Conservation (phyloP, 1,140 invertebrate genomes). For the Sycophila sp. region DNA sequence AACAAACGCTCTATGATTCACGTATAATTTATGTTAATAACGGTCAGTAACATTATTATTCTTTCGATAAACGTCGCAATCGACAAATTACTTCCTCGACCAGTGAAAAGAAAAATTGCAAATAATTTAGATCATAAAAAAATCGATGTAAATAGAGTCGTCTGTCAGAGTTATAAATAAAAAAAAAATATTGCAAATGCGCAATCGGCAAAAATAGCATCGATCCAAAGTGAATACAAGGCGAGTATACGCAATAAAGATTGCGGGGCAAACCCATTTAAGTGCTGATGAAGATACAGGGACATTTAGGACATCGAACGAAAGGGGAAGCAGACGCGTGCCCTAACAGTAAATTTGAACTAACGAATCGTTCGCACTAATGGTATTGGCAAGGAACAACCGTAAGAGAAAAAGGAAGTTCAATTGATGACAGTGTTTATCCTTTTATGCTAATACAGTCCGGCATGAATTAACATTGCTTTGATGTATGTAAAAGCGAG, state of each 20-base stretch:
- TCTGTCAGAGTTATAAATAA: too few relatives aligned
- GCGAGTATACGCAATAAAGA: too few relatives aligned
- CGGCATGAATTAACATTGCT: not conserved
- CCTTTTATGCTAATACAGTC: slow-evolving; percentile 13
- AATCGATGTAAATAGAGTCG: not conserved
- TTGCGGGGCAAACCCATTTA: not conserved
- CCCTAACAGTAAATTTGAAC: not conserved
- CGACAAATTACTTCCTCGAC: not conserved
- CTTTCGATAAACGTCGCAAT: not conserved
- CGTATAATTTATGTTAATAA: not conserved
- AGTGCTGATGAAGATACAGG: not conserved
- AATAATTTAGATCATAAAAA: too few relatives aligned
- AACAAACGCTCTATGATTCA: not conserved
- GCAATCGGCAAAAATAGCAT: not conserved
- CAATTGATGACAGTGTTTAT: slow-evolving; percentile 28
- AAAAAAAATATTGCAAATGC: not conserved
- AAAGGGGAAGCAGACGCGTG: not conserved
- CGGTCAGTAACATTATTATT: not conserved
- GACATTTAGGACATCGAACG: not conserved
- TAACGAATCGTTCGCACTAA: not conserved
- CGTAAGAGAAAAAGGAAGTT: not conserved
- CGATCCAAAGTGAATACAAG: too few relatives aligned
- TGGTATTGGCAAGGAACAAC: slow-evolving; percentile 9
- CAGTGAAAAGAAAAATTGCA: too few relatives aligned
- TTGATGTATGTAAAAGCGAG: slow-evolving; percentile 16